Conservation (phyloP, 2,113 vertebrate species). For the Pelusios castaneus region DNA sequence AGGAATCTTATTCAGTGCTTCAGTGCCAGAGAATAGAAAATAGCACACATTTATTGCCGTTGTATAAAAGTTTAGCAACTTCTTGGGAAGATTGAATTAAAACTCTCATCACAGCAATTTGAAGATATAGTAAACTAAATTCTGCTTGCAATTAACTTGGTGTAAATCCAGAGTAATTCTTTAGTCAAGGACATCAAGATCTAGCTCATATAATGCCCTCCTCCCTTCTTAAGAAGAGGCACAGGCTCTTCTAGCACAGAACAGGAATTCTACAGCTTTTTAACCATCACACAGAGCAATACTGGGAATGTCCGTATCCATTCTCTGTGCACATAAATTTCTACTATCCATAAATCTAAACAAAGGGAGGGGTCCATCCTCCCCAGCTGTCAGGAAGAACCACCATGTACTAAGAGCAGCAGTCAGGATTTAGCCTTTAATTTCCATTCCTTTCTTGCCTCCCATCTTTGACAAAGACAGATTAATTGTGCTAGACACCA, state of each 20-base stretch:
- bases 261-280: slow-evolving; percentile 5
- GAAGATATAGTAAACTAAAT: neutral
- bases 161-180: neutral
- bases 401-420: neutral
- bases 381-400: neutral
- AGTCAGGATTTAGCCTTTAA: neutral
- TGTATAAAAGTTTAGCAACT: neutral
- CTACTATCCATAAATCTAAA: neutral
- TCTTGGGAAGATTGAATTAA: neutral
- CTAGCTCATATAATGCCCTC: neutral
- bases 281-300: neutral
- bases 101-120: neutral
- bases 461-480: neutral
- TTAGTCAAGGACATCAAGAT: neutral
- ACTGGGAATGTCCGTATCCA: neutral
- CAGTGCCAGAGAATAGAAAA: neutral
- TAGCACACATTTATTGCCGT: neutral
- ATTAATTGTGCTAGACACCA: neutral
- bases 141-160: neutral
- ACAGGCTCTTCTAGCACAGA: neutral
- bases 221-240: neutral
- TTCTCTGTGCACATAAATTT: neutral
- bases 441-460: neutral
- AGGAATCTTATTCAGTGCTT: neutral
- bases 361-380: neutral